phyloP scores from a whole-genome alignment of 2,888 invertebrate genomes.

The Scotopteryx bipunctaria region DNA sequence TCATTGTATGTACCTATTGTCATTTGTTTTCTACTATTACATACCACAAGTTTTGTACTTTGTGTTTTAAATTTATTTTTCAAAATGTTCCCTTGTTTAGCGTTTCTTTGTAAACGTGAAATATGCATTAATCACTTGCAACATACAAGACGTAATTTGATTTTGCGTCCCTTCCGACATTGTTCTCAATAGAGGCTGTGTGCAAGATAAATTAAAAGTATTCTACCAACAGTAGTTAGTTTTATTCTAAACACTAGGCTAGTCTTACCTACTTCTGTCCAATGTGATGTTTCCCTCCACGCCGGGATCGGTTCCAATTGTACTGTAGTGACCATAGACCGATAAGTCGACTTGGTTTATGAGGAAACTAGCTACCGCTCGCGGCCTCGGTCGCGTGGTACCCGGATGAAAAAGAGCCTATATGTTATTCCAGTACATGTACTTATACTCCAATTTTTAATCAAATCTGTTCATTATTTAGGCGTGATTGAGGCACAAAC shows the following conservation, averaged over 20 bases:
- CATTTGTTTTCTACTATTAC: slow-evolving; percentile 36
- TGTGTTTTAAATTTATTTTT: slow-evolving; percentile 26
- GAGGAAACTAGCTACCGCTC: too few species aligned
- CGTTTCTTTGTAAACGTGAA: slow-evolving; percentile 7
- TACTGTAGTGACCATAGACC: too few species aligned
- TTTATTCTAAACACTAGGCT: slow-evolving; percentile 15
- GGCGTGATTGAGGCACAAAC: too few species aligned
- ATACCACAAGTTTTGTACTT: slow-evolving; percentile 23
- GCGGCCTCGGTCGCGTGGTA: too few species aligned
- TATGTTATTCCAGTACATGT: too few species aligned
- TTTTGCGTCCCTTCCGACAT: slow-evolving; percentile 57
- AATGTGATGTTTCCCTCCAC: too few species aligned
- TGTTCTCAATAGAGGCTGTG: slow-evolving; percentile 80
- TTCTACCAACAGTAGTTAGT: slow-evolving; percentile 59
- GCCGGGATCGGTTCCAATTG: too few species aligned
- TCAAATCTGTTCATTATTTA: too few species aligned
- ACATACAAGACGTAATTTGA: slow-evolving; percentile 36
- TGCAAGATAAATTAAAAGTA: slow-evolving; percentile 82
- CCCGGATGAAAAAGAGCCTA: too few species aligned
- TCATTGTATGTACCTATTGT: slow-evolving; percentile 28
- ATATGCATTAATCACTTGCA: background rate
- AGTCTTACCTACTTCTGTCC: too few species aligned
- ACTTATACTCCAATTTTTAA: too few species aligned
- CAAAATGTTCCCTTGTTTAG: slow-evolving; percentile 15
- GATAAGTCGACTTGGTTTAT: too few species aligned